Conservation (phyloP, 2,888 invertebrate species). For the Melikaiella ostensackeni region DNA sequence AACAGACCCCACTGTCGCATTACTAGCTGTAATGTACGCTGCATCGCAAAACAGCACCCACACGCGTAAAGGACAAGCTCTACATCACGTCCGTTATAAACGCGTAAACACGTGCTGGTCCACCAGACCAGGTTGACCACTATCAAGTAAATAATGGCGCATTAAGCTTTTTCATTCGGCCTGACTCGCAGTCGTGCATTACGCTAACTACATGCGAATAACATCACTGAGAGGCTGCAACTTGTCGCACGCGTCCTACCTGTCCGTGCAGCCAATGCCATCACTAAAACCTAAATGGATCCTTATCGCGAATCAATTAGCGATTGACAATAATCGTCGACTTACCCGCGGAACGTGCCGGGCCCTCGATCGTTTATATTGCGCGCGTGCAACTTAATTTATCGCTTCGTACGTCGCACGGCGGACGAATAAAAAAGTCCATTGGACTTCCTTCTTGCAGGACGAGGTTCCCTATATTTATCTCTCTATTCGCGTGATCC, state of each 20-base stretch:
- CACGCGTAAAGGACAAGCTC: conserved; percentile 62
- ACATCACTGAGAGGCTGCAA: conserved; percentile 22
- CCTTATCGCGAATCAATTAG: conserved; percentile 29
- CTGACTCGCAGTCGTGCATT: conserved; percentile 55
- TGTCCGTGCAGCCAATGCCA: neutral
- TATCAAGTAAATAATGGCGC: conserved; percentile 76
- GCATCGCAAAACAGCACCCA: conserved; percentile 68
- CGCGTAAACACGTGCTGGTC: conserved; percentile 75
- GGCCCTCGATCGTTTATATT: conserved; percentile 21
- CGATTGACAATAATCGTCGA: conserved; percentile 21
- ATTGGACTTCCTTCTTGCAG: conserved; percentile 17
- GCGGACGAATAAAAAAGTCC: conserved; percentile 14
- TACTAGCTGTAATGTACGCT: conserved; percentile 71
- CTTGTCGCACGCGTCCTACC: conserved; percentile 13
- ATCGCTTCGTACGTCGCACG: conserved; percentile 13
- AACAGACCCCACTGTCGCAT: conserved; percentile 67
- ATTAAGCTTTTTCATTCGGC: conserved; percentile 75
- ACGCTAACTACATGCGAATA: conserved; percentile 50
- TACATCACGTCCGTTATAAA: conserved; percentile 75
- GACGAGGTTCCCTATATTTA: conserved; percentile 7
- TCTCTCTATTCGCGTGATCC: conserved; percentile 32
- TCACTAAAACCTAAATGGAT: conserved; percentile 6
- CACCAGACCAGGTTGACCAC: conserved; percentile 73
- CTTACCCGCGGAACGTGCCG: conserved; percentile 5
- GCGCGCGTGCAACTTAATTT: conserved; percentile 37